These are phyloP conservation scores for Tapirus indicus DNA, from an alignment of 2,797 vertebrate genomes.

Conservation along the genomic window DNA sequence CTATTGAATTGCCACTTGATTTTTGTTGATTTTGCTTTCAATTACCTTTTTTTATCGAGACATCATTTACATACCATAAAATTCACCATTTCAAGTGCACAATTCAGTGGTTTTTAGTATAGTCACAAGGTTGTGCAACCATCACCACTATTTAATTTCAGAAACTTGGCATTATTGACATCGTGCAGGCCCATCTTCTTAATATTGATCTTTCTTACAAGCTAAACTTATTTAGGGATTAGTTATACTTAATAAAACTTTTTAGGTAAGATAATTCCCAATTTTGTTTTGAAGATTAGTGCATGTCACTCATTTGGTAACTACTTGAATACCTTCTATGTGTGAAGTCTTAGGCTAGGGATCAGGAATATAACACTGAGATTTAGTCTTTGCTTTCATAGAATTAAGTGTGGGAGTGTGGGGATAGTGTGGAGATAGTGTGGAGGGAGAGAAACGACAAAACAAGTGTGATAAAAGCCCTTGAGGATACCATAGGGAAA, in stretches of 20 bases:
- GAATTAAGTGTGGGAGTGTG: background rate
- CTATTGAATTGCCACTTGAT: background rate
- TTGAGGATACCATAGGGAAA: fast-evolving
- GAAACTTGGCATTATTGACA: background rate
- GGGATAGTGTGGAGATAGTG: background rate
- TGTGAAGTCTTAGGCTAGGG: background rate
- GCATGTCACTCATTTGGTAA: background rate
- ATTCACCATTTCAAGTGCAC: background rate
- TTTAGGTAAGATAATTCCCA: background rate
- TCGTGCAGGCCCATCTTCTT: background rate
- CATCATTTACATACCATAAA: background rate
- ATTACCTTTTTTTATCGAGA: background rate
- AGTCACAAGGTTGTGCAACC: background rate
- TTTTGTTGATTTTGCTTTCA: slow-evolving; percentile 30
- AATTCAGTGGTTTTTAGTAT: background rate
- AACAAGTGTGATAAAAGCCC: too few species aligned
- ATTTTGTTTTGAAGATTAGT: background rate
- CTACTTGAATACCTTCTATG: background rate
- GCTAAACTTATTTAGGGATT: background rate
- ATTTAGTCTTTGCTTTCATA: background rate
- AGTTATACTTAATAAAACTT: background rate
- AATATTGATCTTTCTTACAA: background rate
- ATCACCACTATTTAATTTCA: background rate
- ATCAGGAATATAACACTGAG: background rate
- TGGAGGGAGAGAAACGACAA: background rate